Evolutionary conservation across 2,888 invertebrate species (phyloP), one percentile per base, ranked within the genome.

Genomic region (Drosophila austrosaltans): DNA sequence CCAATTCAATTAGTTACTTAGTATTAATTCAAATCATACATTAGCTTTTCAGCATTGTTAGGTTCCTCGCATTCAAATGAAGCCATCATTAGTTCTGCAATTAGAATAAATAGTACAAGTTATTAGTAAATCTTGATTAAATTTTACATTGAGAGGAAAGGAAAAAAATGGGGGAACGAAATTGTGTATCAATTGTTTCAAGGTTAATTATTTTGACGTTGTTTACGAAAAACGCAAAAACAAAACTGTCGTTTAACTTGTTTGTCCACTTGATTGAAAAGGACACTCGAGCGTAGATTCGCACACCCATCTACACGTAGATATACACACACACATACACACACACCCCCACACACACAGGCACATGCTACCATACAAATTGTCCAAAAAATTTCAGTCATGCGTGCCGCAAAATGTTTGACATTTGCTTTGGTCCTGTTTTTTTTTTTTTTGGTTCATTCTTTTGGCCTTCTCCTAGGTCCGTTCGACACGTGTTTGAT

Each of bases 31-130:
- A 91, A 79, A 81, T 91, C 91, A 75, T 92, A 92, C 89, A 91
- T 90, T 36, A 91, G 81, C 79, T 91, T 91, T 66, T 92, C 91
- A 60, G 90, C 91, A 76, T 90, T 89, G 64, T 90, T 91, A n/a
- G 91, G 91, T 81, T 91, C 91, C 74, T 92, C 91, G 71, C 91
- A 92, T 73, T 91, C 91, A 72, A 92, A 92, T 58, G 91, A 92
- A 66, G 91, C 91, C 89, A 91, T 88, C 91, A 92, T 91, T 61
- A 92, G 81, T 82, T 91, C 91, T 92, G 86, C 0, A 89, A 90
- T 57, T 32, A 70, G n/a, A 76, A 61, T 32, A 25, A 59, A 74
- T 65, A 36, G 60, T 36, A 62, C 54, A 56, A 63, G 10, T 28
- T 54, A 8, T 72, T 65, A 42, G 30, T 57, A 20, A 48, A 48